A percentile compares a stretch with the other conserved stretches of the same genome.
phyloP scores from a whole-genome alignment of 2,113 vertebrate species.

The Scolopax mira region DNA sequence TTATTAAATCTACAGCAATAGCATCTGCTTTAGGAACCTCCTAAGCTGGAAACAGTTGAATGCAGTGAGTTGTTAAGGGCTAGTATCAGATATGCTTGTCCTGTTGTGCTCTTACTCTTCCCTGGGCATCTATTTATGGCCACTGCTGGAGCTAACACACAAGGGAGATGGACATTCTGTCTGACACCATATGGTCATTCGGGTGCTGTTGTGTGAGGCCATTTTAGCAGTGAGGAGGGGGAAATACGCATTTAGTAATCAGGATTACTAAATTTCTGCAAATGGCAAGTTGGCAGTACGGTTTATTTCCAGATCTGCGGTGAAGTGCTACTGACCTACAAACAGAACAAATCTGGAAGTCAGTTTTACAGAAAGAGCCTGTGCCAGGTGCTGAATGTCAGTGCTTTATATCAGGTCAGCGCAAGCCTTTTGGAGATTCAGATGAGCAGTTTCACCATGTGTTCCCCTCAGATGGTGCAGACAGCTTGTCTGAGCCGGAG shows the following conservation, averaged over 20 bases:
- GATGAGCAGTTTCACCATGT: conserved; percentile 27
- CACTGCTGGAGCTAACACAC: background rate
- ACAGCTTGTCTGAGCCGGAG: conserved; percentile 19
- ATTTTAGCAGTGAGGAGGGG: background rate
- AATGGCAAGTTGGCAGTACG: background rate
- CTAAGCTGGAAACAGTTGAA: background rate
- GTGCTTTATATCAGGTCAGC: background rate
- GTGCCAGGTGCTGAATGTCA: conserved; percentile 32
- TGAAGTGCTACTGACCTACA: conserved; percentile 60
- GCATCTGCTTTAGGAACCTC: background rate
- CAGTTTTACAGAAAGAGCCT: background rate
- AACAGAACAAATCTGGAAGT: conserved; percentile 8
- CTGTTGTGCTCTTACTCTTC: background rate
- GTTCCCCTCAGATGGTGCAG: conserved; percentile 21
- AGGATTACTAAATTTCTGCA: background rate
- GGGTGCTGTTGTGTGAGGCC: background rate
- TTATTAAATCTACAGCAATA: background rate
- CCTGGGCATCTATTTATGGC: background rate
- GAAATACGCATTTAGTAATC: background rate
- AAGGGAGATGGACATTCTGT: background rate
- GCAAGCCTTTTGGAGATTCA: background rate
- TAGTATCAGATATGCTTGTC: background rate
- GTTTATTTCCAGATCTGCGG: background rate
- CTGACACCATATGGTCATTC: background rate
- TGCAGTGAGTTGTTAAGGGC: background rate